Conservation (phyloP, 2,797 vertebrate genomes). For the Accipiter fasciatus region DNA sequence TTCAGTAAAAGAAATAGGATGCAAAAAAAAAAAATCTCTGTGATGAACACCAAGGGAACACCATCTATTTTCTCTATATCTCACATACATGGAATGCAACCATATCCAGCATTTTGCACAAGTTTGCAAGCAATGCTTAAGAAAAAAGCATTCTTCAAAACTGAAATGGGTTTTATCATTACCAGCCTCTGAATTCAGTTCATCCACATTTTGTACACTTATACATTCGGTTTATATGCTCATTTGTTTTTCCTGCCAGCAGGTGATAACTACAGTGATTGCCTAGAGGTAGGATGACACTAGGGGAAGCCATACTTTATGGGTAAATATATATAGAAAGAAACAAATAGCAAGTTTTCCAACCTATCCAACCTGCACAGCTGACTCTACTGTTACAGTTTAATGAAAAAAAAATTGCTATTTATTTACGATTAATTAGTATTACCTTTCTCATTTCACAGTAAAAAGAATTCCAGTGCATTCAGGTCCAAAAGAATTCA, state of each 20-base stretch:
- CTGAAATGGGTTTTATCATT: background rate
- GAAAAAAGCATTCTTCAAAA: background rate
- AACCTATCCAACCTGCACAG: background rate
- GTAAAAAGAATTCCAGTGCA: background rate
- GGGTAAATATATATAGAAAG: background rate
- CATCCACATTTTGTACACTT: background rate
- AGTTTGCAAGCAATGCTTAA: background rate
- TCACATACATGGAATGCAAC: background rate
- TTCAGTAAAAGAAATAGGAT: background rate
- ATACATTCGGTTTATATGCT: background rate
- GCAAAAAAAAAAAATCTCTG: background rate
- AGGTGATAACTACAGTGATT: background rate
- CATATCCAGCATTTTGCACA: background rate
- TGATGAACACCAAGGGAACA: background rate
- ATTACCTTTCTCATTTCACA: background rate
- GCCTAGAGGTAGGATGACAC: background rate
- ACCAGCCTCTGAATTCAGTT: background rate
- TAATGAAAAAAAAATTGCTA: background rate
- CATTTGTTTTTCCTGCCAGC: background rate
- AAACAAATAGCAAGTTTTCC: background rate
- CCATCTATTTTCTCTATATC: background rate
- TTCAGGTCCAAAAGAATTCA: background rate
- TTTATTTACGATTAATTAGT: background rate
- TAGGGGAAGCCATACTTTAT: background rate
- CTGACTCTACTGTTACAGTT: background rate